Evolutionary conservation across 2,113 vertebrate genomes (phyloP).

Genomic region (Azemiops feae): DNA sequence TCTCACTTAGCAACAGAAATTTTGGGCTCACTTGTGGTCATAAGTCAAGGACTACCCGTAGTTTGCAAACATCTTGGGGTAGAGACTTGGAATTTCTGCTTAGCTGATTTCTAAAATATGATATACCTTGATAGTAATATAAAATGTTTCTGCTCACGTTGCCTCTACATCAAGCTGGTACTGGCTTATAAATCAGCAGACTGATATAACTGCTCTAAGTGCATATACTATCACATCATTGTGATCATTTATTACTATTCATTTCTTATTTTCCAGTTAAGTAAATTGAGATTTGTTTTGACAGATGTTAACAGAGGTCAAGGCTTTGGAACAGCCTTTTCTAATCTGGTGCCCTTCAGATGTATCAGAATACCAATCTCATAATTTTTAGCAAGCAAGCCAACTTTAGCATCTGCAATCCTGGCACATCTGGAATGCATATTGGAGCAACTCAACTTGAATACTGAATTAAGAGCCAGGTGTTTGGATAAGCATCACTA

Average conservation of each 20-base stretch:
- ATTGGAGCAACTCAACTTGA: not conserved
- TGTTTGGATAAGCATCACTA: not conserved
- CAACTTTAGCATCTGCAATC: too few species aligned
- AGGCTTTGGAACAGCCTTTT: not conserved
- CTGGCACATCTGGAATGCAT: too few species aligned
- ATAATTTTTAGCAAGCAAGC: too few species aligned
- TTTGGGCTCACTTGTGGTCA: too few species aligned
- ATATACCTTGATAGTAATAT: not conserved
- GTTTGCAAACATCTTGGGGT: not conserved
- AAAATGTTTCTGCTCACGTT: not conserved
- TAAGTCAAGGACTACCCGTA: too few species aligned
- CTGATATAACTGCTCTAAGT: too few species aligned
- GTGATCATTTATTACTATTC: too few species aligned
- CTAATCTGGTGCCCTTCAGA: too few species aligned
- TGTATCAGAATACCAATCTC: too few species aligned
- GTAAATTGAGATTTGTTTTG: not conserved
- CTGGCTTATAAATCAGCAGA: not conserved
- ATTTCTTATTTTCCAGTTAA: too few species aligned
- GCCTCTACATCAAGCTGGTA: not conserved
- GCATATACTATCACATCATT: too few species aligned
- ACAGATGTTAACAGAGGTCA: not conserved
- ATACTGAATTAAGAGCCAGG: not conserved
- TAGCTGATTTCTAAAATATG: not conserved
- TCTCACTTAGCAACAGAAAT: too few species aligned
- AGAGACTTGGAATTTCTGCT: not conserved